phyloP scores from a whole-genome alignment of 2,888 invertebrate genomes.

The Drosophila paracracens region DNA sequence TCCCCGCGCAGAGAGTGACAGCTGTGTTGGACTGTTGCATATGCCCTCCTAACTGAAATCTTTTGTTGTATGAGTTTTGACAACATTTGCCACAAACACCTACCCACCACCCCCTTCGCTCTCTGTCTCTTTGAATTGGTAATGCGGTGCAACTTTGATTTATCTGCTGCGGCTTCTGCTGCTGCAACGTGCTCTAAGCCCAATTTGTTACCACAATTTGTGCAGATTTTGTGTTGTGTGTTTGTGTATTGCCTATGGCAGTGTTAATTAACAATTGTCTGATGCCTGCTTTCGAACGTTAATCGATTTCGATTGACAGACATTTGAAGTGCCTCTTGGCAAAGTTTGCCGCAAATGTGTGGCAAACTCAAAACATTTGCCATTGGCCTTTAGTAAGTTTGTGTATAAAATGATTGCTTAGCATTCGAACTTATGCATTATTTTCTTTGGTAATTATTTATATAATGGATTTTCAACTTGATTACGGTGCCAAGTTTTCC shows the following conservation, averaged over 20 bases:
- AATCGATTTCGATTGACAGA: constrained; percentile 61
- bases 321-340: constrained; percentile 37
- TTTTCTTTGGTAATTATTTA: neutral
- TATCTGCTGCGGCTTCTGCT: constrained; percentile 8
- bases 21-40: constrained; percentile 23
- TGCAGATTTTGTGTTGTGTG: constrained; percentile 27
- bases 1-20: constrained; percentile 13
- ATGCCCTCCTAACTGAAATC: constrained; percentile 61
- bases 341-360: constrained; percentile 41
- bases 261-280: constrained; percentile 69
- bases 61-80: constrained; percentile 69
- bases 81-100: constrained; percentile 68
- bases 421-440: neutral
- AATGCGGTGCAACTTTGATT: constrained; percentile 41
- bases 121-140: constrained; percentile 12
- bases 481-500: neutral
- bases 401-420: neutral
- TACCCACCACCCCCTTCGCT: neutral
- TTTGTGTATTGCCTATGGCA: constrained; percentile 34
- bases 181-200: constrained; percentile 10
- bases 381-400: neutral
- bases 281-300: constrained; percentile 41
- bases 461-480: neutral
- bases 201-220: constrained; percentile 65
- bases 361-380: constrained; percentile 36